Base-by-base conservation (phyloP, 2,797 vertebrate species). In the Anisognathus igniventris region DNA sequence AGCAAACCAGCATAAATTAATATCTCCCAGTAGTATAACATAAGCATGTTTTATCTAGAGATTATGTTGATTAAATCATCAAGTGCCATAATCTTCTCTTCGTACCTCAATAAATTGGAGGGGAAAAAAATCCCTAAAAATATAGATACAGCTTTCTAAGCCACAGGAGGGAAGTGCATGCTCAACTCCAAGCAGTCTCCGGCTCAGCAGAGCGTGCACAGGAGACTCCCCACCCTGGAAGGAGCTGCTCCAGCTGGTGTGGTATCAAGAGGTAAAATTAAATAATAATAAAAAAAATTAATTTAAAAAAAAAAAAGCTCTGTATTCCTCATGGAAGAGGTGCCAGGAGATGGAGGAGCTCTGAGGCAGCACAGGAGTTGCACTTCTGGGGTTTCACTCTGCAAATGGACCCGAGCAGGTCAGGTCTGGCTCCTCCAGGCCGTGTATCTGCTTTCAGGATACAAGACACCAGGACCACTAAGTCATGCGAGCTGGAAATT, bases 31-130 rank as follows among this genome's bases (percentile, higher is more conserved):
- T 93, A 94, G 96, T 87, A 84, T 84, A 97, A 78, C 83, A 60
- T 75, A 95, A 91, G 93, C 86, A 61, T 92, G 92, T 97, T 97
- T 97, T 96, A 96, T 97, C 97, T 97, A 92, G 95, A 97, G 97
- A 97, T 97, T 97, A 97, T 78, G 88, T 87, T 96, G 95, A 98
- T 98, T 98, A 97, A 97, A 96, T 96, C 95, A 97, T 97, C 96
- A 97, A 96, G 93, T 96, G 91, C 94, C 93, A 92, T 95, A 96
- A 97, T 96, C 94, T 90, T 96, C 54, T 74, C 51, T 90, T 86
- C 44, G 2, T 75, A 70, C 83, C 27, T 92, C 78, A 73, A 5
- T 53, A 73, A 80, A 13, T 72, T 22, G 81, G 60, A 62, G 74
- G 48, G 25, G 3, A 5, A 6, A 80, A 80, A 68, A 44, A 37